Base-by-base conservation (phyloP, 92 coral and sea anemone genomes). In the Porites cylindrica region DNA sequence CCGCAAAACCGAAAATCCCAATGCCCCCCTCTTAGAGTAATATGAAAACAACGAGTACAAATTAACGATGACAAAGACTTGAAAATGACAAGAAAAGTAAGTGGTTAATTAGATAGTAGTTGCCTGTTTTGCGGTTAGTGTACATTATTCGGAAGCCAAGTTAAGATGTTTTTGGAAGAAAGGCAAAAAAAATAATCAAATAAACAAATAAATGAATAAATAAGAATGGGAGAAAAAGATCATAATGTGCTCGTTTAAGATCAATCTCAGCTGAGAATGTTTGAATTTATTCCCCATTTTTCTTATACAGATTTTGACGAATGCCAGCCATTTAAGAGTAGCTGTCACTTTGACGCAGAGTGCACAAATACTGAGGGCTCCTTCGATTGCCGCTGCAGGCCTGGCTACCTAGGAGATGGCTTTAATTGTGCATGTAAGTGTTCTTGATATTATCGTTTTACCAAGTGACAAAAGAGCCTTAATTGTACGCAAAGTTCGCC, bases 351-450 rank as follows among this genome's bases (percentile, higher is more conserved):
- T 2, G 82, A 75, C 9, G 93, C 90, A 0, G 82, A 79, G 50
- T 96, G 98, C 81, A 11, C 76, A 65, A 96, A 96, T 74, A 81
- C 94, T 16, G 76, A 24, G 21, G 98, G 98, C 38, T 94, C 98
- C 11, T 96, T 88, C 54, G 60, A 79, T 51, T 96, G 98, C 78
- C 91, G 90, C 4, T 96, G 98, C 70, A 83, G 90, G 47, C 90
- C 92, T 18, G 97, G 97, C 1, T 94, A 86, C 82, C 70, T 86
- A 60, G 93, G 98, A 72, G 78, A 90, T 17, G 98, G 96, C 29
- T 71, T 77, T 29, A 80, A 74, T 11, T 93, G 96, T 60, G 52
- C 80, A 77, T 76, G 96, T 93, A 24, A 77, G 94, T 85, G 60
- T 51, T 19, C 11, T 77, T 61, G 61, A 10, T 14, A 14, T 56